A percentile compares a stretch with the other conserved stretches of the same genome.
These are phyloP conservation scores for Grantiella picta DNA, from an alignment of 2,113 vertebrate genomes.

Conservation along the genomic window DNA sequence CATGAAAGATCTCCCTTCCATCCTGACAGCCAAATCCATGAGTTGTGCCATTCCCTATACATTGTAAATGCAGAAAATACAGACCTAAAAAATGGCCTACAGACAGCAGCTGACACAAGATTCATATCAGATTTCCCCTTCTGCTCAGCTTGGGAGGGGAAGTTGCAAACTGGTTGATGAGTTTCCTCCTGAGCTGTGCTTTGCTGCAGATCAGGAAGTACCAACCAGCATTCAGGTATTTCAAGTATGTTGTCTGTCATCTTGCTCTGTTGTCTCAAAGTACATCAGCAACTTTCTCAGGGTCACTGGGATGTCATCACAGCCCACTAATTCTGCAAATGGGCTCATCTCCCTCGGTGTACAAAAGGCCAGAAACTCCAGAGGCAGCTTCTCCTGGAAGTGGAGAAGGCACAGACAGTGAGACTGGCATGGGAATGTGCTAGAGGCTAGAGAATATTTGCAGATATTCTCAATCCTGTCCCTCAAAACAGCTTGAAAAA, in stretches of 20 bases:
- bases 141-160: not conserved
- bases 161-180: not conserved
- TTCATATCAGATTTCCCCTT: not conserved
- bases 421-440: not conserved
- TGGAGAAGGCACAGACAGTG: accelerated
- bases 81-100: too few species aligned
- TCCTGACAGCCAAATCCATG: not conserved
- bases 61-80: not conserved
- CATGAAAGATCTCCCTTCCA: not conserved
- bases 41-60: not conserved
- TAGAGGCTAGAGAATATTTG: not conserved
- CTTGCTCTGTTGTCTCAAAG: not conserved
- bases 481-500: not conserved
- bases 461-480: not conserved
- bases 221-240: not conserved
- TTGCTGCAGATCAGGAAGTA: not conserved
- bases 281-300: not conserved
- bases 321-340: not conserved
- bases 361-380: not conserved
- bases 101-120: not conserved
- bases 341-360: not conserved
- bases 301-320: not conserved
- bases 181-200: not conserved
- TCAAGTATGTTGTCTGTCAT: not conserved
- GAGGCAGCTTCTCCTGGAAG: not conserved